A percentile compares a stretch with the other conserved stretches of the same genome.
Evolutionary conservation across 2,113 vertebrate species (phyloP).

Genomic region (Hippocampus comes): DNA sequence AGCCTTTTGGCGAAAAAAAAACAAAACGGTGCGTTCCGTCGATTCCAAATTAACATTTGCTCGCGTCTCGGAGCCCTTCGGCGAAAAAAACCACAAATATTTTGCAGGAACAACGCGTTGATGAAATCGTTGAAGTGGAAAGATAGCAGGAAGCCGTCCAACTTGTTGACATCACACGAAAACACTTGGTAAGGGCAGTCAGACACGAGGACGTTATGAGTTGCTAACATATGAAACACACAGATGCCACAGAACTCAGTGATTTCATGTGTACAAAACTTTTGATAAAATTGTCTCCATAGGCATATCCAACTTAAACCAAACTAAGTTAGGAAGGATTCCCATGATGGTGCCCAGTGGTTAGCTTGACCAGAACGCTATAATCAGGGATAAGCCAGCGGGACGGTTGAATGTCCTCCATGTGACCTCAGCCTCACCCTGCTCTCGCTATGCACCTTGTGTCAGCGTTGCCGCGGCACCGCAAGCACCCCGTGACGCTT

Average conservation of each 20-base stretch:
- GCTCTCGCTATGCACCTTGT: constrained; percentile 11
- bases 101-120: background rate
- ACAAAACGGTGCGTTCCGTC: constrained; percentile 18
- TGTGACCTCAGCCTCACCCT: constrained; percentile 32
- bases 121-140: constrained; percentile 8
- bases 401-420: constrained; percentile 44
- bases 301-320: background rate
- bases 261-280: too few species aligned
- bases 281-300: background rate
- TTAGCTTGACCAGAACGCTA: constrained; percentile 19
- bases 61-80: background rate
- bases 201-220: background rate
- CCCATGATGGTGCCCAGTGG: background rate
- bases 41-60: background rate
- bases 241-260: too few species aligned
- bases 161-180: constrained; percentile 47
- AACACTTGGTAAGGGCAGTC: constrained; percentile 15
- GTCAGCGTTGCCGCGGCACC: constrained; percentile 26
- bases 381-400: constrained; percentile 41
- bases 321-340: background rate
- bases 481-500: constrained; percentile 29
- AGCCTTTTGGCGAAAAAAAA: background rate
- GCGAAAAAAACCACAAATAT: background rate
- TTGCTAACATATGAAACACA: too few species aligned
- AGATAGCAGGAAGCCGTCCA: constrained; percentile 29